Evolutionary conservation across 2,888 invertebrate genomes (phyloP).

Genomic region (Biston stratarius): DNA sequence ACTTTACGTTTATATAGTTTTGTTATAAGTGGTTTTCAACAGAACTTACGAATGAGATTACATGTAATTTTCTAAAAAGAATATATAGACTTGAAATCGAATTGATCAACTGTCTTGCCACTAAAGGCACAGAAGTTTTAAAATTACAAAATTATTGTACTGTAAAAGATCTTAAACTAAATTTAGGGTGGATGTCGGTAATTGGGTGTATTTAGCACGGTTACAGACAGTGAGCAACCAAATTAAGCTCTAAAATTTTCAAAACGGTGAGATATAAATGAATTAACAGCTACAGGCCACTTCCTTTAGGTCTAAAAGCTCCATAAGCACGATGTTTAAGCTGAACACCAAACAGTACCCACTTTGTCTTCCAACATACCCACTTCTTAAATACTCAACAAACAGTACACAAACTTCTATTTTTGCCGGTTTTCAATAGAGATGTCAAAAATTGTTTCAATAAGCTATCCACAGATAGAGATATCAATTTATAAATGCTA

Average conservation of each 20-base stretch:
- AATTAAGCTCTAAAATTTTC: slow-evolving; percentile 2
- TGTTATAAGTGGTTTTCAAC: no score
- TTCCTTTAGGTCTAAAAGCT: slow-evolving; percentile 17
- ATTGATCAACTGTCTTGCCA: neutral
- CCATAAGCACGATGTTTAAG: slow-evolving; percentile 30
- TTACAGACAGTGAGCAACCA: neutral
- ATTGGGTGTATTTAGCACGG: no score
- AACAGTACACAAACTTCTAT: neutral
- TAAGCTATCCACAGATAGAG: no score
- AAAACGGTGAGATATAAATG: slow-evolving; percentile 6
- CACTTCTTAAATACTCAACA: neutral
- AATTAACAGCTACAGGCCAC: slow-evolving; percentile 13
- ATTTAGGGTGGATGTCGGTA: neutral
- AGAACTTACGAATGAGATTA: no score
- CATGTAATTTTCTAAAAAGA: no score
- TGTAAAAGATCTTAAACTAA: no score
- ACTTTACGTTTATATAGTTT: no score
- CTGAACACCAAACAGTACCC: slow-evolving; percentile 31
- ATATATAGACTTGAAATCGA: neutral
- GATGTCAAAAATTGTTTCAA: no score
- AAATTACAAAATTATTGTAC: no score
- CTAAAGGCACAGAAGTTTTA: no score
- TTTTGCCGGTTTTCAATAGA: no score
- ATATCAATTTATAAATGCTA: no score
- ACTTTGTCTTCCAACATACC: slow-evolving; percentile 19